A percentile compares a stretch with the other conserved stretches of the same genome.
Conservation (phyloP, 23 tunicate genomes). For the Styela plicata region DNA sequence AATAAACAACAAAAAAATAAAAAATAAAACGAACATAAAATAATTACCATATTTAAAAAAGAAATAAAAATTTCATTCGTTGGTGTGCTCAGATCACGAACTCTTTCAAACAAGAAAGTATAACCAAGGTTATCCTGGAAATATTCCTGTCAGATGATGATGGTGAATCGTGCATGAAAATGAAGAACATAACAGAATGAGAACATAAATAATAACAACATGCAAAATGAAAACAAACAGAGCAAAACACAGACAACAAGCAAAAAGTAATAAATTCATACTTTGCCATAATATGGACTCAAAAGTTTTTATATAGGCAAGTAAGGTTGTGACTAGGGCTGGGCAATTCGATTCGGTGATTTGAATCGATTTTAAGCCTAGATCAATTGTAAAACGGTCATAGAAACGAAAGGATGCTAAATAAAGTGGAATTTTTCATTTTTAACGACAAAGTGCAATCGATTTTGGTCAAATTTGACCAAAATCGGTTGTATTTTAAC, state of each 20-base stretch:
- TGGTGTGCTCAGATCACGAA: constrained; percentile 47
- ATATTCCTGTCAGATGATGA: constrained; percentile 46
- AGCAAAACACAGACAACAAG: background rate
- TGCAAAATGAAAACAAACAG: constrained; percentile 20
- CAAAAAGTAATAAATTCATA: too few relatives aligned
- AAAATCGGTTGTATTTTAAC: too few relatives aligned
- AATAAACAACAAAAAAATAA: background rate
- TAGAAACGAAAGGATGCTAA: too few relatives aligned
- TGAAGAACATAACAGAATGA: constrained; percentile 7
- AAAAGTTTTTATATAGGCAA: too few relatives aligned
- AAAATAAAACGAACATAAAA: background rate
- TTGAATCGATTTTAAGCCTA: too few relatives aligned
- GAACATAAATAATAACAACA: constrained; percentile 27
- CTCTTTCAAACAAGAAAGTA: constrained; percentile 45
- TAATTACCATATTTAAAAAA: constrained; percentile 86
- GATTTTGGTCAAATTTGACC: too few relatives aligned
- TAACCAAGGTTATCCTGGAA: constrained; percentile 56
- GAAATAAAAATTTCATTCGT: constrained; percentile 65
- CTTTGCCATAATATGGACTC: too few relatives aligned
- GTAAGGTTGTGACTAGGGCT: too few relatives aligned
- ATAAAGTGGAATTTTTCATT: too few relatives aligned
- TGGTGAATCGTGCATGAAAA: background rate
- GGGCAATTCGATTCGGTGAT: too few relatives aligned
- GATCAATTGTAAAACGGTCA: too few relatives aligned
- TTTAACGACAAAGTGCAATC: too few relatives aligned